Evolutionary conservation across 2,888 invertebrate species (phyloP).

Genomic region (Napeogenes sylphis): DNA sequence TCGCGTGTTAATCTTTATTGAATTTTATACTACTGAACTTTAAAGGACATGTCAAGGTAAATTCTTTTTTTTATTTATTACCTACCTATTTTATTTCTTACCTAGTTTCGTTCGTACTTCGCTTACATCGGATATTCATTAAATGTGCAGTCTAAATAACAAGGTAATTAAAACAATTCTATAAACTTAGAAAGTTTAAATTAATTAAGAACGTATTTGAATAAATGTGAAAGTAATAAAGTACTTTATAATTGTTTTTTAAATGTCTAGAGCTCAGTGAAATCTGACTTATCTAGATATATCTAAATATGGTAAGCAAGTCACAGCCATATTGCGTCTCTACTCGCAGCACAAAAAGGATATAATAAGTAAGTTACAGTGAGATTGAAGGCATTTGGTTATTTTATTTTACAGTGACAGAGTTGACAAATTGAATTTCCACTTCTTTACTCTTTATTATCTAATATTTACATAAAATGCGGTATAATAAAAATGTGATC

Average conservation of each 20-base stretch:
- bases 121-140: background rate
- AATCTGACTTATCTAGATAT: too few species aligned
- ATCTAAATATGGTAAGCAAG: too few species aligned
- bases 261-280: too few species aligned
- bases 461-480: background rate
- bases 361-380: background rate
- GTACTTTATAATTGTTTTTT: too few species aligned
- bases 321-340: background rate
- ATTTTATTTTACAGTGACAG: background rate
- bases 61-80: too few species aligned
- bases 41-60: slow-evolving; percentile 3
- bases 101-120: background rate
- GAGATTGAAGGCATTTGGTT: background rate
- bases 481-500: background rate
- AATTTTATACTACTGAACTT: background rate
- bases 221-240: too few species aligned
- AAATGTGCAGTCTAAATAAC: background rate
- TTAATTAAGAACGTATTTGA: too few species aligned
- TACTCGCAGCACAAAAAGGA: background rate
- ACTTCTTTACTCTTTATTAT: background rate
- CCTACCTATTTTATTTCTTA: background rate
- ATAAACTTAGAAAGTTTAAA: too few species aligned
- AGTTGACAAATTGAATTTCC: background rate
- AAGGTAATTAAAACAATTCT: too few species aligned
- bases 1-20: background rate